Conservation (phyloP, 2,797 vertebrate genomes). For the Acipenser ruthenus region DNA sequence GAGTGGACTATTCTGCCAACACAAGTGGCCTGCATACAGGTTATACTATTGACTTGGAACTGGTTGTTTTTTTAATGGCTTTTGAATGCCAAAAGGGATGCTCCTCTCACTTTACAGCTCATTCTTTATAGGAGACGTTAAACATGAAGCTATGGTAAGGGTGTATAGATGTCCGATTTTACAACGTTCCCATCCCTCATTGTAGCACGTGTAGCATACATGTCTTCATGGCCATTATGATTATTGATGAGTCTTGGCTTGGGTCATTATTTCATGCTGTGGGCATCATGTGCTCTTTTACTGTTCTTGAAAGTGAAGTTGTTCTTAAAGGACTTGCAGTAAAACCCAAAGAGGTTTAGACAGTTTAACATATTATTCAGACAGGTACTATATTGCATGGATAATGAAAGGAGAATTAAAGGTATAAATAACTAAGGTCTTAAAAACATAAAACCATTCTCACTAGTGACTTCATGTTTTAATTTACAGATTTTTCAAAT, state of each 20-base stretch:
- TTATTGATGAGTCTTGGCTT: slow-evolving; percentile 61
- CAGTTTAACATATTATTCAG: too few species aligned
- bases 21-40: not conserved
- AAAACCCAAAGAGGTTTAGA: not conserved
- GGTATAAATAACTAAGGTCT: too few species aligned
- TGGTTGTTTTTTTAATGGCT: not conserved
- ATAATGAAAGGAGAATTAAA: too few species aligned
- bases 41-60: too few species aligned
- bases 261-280: slow-evolving; percentile 58
- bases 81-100: not conserved
- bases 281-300: slow-evolving; percentile 50
- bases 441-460: too few species aligned
- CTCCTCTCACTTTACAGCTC: not conserved
- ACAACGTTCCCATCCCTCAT: slow-evolving; percentile 48
- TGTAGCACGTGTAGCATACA: slow-evolving; percentile 51
- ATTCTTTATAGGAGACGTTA: slow-evolving; percentile 1
- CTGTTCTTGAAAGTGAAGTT: slow-evolving; percentile 40
- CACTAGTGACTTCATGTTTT: too few species aligned
- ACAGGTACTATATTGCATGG: too few species aligned
- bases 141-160: slow-evolving; percentile 27
- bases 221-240: slow-evolving; percentile 53
- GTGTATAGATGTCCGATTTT: slow-evolving; percentile 39
- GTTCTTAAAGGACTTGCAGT: slow-evolving; percentile 40
- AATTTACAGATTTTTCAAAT: too few species aligned
- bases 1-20: not conserved